Percentiles rank a stretch among this genome's conserved stretches.
These are phyloP conservation scores for Archilochus colubris DNA, from an alignment of 2,113 vertebrate species.

Conservation along the genomic window DNA sequence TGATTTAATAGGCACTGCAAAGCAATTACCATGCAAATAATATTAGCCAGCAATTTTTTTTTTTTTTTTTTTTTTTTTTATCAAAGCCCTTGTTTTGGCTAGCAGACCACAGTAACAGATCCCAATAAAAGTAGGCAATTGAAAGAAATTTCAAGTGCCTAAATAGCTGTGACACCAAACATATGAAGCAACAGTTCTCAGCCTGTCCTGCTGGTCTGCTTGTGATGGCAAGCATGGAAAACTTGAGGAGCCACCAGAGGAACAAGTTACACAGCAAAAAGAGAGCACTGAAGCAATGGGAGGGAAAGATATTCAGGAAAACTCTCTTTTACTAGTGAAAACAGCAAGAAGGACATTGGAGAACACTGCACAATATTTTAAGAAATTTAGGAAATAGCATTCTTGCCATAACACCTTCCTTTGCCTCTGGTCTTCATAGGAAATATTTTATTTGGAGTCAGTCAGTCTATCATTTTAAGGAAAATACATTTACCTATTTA, in stretches of 20 bases:
- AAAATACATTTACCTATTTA: not conserved
- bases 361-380: not conserved
- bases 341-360: not conserved
- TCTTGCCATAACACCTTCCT: not conserved
- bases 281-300: not conserved
- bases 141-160: slow-evolving; percentile 55
- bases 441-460: not conserved
- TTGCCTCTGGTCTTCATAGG: not conserved
- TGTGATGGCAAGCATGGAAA: not conserved
- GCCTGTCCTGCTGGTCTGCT: not conserved
- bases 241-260: not conserved
- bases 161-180: slow-evolving; percentile 41
- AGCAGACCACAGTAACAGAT: slow-evolving; percentile 28
- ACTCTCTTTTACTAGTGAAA: not conserved
- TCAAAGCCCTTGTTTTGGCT: slow-evolving; percentile 57
- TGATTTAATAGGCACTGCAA: slow-evolving; percentile 61
- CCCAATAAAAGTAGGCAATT: slow-evolving; percentile 37
- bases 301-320: not conserved
- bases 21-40: slow-evolving; percentile 69
- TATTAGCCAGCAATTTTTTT: slow-evolving; percentile 54
- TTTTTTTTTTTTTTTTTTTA: slow-evolving; percentile 30
- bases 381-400: not conserved
- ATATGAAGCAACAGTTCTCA: slow-evolving; percentile 31
- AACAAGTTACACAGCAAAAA: not conserved
- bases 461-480: not conserved